Conservation (phyloP, 2,797 vertebrate species). For the Gymnodraco acuticeps region DNA sequence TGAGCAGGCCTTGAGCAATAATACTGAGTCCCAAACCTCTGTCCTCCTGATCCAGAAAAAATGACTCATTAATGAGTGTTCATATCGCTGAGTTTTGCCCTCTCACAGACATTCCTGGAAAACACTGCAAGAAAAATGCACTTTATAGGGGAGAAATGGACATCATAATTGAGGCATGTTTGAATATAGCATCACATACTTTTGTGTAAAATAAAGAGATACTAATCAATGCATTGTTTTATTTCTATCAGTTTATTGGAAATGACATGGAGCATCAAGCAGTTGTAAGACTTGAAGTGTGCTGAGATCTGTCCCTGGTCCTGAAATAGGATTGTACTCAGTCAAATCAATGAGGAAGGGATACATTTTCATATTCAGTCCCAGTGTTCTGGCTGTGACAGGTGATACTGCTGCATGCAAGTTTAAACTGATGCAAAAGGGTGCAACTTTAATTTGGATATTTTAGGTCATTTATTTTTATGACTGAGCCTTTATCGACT, state of each 20-base stretch:
- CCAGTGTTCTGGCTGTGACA: background rate
- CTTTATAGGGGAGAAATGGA: background rate
- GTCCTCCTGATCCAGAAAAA: slow-evolving; percentile 46
- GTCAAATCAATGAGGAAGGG: slow-evolving; percentile 44
- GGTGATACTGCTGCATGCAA: slow-evolving; percentile 2
- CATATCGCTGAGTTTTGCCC: background rate
- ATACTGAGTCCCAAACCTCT: slow-evolving; percentile 28
- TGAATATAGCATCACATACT: background rate
- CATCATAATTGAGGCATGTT: background rate
- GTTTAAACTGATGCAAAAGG: background rate
- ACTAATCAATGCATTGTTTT: background rate
- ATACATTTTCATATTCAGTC: slow-evolving; percentile 50
- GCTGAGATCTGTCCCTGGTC: slow-evolving; percentile 55
- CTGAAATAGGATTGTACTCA: slow-evolving; percentile 53
- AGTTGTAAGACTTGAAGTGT: background rate
- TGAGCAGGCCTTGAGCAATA: slow-evolving; percentile 49
- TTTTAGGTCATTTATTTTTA: background rate
- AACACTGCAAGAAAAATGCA: background rate
- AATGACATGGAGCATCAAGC: background rate
- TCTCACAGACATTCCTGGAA: background rate
- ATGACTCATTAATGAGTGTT: slow-evolving; percentile 37
- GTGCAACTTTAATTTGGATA: slow-evolving; percentile 3
- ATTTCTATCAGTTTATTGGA: background rate
- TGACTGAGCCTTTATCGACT: background rate
- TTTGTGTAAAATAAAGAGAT: background rate